Evolutionary conservation across 2,888 invertebrate genomes (phyloP), one percentile per base, ranked within the genome.

Genomic region (Meganola albula): DNA sequence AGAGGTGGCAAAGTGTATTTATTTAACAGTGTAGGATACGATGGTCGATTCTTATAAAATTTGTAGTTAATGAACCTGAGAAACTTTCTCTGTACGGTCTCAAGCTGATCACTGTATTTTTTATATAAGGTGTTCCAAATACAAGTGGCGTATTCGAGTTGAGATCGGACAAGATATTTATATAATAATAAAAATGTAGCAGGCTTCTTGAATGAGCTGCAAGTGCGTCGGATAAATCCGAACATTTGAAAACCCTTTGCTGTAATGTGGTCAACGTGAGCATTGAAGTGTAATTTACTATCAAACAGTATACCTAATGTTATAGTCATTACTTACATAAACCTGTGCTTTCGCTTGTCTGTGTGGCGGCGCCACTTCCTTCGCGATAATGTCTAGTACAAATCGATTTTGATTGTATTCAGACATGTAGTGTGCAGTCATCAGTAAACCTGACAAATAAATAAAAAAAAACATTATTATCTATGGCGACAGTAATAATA

Each of bases 341-440:
- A 95, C 92, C 79, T 91, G 91, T 0, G 95, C 88, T 28, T 88
- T 89, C 1, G 94, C 92, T 52, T 91, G 92, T 39, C 95, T 77
- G 57, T 93, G 92, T 0, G 96, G 96, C 8, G 90, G 88, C 2
- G 94, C 92, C 2, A 89, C 80, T 67, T 97, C 96, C 39, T 92
- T 92, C 0, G 96, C 96, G 6, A 94, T 89, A 24, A 96, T 89
- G 58, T 95, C 93, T 30, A 96, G 84, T 35, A 94, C 90, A 63
- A 97, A 97, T 26, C 95, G 85, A 62, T 96, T 94, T 56, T 96
- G 95, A 62, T 94, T 94, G 71, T 96, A 96, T 63, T 96, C 95
- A 0, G 94, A 92, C 90, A 96, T 92, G 57, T 93, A 92, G 14
- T 92, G 90, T 0, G 94, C 92, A 0, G 96, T 95, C 37, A 88